Evolutionary conservation across 2,113 vertebrate genomes (phyloP).

Genomic region (Apistogramma diplotaenia): DNA sequence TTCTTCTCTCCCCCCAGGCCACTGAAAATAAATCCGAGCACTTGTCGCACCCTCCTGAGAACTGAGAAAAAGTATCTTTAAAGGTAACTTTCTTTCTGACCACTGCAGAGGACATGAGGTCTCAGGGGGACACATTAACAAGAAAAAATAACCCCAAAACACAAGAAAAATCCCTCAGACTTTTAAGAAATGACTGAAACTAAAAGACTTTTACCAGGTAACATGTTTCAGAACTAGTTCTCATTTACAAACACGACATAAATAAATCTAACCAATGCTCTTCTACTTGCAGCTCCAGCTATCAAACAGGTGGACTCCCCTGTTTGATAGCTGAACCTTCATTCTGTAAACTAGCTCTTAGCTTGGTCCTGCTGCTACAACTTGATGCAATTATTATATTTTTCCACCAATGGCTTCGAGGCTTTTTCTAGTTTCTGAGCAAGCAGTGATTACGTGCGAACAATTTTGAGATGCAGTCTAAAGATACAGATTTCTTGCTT

Average conservation of each 20-base stretch:
- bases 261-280: background rate
- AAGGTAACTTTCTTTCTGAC: no score
- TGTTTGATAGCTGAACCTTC: background rate
- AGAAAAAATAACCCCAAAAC: no score
- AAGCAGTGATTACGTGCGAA: background rate
- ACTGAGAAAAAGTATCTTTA: no score
- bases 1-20: background rate
- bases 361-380: background rate
- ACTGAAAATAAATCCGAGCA: background rate
- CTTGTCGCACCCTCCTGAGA: background rate
- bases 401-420: background rate
- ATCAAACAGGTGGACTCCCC: background rate
- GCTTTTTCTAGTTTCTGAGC: background rate
- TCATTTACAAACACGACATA: no score
- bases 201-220: no score
- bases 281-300: background rate
- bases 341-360: background rate
- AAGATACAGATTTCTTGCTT: background rate
- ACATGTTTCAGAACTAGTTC: no score
- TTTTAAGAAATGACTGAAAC: no score
- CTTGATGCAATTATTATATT: background rate
- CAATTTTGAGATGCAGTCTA: background rate
- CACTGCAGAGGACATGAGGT: no score
- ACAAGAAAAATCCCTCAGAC: no score
- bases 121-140: no score